Evolutionary conservation across 2,888 invertebrate genomes (phyloP).

Genomic region (Philonicus albiceps): DNA sequence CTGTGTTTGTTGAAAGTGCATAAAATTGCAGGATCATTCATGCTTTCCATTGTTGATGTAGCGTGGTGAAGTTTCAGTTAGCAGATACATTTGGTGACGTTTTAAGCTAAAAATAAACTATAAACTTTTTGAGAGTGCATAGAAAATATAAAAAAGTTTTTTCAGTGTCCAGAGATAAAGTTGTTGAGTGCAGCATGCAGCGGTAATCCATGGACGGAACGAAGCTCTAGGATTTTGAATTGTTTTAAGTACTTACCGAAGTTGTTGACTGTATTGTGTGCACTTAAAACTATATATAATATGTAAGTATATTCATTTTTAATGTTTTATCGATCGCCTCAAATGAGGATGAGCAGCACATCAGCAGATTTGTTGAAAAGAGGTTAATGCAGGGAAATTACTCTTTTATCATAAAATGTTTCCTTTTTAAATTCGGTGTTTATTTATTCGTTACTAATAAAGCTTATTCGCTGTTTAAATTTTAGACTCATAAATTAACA

Average conservation of each 20-base stretch:
- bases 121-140: neutral
- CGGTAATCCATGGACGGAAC: neutral
- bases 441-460: too few species aligned
- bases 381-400: neutral
- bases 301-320: neutral
- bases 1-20: neutral
- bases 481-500: too few species aligned
- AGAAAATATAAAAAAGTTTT: neutral
- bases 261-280: neutral
- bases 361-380: neutral
- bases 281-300: neutral
- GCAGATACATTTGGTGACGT: neutral
- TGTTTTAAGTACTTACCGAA: neutral
- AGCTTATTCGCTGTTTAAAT: too few species aligned
- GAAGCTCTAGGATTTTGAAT: neutral
- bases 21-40: neutral
- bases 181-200: neutral
- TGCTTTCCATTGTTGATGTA: neutral
- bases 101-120: neutral
- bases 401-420: too few species aligned
- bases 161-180: neutral
- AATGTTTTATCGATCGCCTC: neutral
- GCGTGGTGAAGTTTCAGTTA: neutral
- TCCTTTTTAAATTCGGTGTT: too few species aligned
- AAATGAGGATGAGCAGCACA: neutral